Evolutionary conservation across 2,888 invertebrate species (phyloP), one percentile per base, ranked within the genome.

Genomic region (Netelia inedita): DNA sequence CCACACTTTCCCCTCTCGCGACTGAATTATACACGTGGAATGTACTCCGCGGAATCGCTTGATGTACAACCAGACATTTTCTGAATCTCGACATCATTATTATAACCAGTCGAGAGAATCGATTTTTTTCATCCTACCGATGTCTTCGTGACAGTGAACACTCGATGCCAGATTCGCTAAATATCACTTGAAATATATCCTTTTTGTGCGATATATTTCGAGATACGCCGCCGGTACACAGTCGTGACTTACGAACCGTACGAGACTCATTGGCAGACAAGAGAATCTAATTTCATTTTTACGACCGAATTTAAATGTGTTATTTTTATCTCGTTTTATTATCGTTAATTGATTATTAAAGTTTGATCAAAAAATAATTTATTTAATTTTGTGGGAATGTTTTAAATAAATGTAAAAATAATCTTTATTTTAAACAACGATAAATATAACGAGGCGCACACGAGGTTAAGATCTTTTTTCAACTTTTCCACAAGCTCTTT

Each of bases 361-460:
- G 11, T 46, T 35, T 46, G 46, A 46, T 46, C 1, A 46, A 46
- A 46, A 46, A 46, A 46, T 11, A 46, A 46, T 46, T 46, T 14
- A 46, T 10, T 46, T 1, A 1, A 46, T 14, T 46, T 46, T 46
- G 14, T 35, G 8, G 0, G 35, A 8, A 35, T 35, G 5, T 35
- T 6, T 35, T 1, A 3, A 3, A 35, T 35, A 35, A 35, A 6
- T 35, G 6, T 35, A 46, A 46, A 46, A 46, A 46, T 46, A 46
- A 46, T 14, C 46, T 46, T 46, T 57, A 46, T 66, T 76, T 14
- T 8, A 59, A 10, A 21, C 21, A 9, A 59, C 83, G 74, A 83
- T 86, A 86, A 86, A 86, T 86, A 86, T 86, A 86, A 86, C 82
- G 75, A 82, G 82, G 75, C 59, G n/a, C 16, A 11, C 23, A 5